Evolutionary conservation across 1,140 invertebrate genomes (phyloP), one percentile per base, ranked within the genome.

Genomic region (Adoxophyes honmai): DNA sequence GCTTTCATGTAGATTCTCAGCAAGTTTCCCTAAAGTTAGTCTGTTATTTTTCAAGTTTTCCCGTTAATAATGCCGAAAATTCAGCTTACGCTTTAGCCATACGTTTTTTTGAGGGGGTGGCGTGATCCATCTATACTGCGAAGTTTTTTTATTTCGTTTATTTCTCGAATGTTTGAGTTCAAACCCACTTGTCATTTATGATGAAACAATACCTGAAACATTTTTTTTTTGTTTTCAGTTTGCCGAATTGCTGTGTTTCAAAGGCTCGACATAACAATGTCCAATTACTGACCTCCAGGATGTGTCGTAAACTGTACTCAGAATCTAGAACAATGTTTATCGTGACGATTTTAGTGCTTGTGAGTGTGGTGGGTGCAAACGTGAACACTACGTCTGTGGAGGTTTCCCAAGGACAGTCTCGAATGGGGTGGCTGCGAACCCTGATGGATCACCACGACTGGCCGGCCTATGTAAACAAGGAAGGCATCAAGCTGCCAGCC

Each of bases 381-480:
- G 70, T 80, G 60, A 85, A 85, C 70, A 62, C 66, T 6, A 75
- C 76, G 2, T 28, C 21, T 2, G 6, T 28, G 11, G 63, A 48
- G 38, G 48, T 54, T 42, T 10, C 48, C 0, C 60, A 44, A 7
- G 54, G 58, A 15, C 15, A 21, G 9, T 86, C 90, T 4, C 75
- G 88, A 48, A 91, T 94, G 78, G 88, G 92, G 54, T 94, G 93
- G 93, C 76, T 94, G 57, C 86, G 81, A 44, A 88, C 91, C 56
- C 74, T 94, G 34, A 92, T 93, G 64, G 93, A 94, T 67, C 93
- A 94, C 13, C 89, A 93, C 52, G 89, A 90, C 44, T 94, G 93
- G 94, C 60, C 78, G 8, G 70, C 77, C 0, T 60, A 81, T 6
- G 53, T 90, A 11, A 60, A 64, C 1, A 74, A 85, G 9, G 66